Conservation (phyloP, 2,888 invertebrate genomes). For the Hipparchia semele region DNA sequence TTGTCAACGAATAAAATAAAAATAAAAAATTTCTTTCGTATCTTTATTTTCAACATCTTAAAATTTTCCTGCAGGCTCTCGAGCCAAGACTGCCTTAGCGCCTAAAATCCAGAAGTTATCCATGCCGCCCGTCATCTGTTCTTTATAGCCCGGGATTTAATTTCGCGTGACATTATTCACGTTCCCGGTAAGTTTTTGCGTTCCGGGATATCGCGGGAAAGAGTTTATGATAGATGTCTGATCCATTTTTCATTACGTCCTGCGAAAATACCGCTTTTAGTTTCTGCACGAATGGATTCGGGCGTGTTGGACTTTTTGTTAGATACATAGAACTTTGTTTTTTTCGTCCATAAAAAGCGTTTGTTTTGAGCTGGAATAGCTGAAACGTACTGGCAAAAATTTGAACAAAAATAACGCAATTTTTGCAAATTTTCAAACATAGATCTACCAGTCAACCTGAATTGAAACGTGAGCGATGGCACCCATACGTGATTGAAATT, state of each 20-base stretch:
- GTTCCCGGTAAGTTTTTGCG: slow-evolving; percentile 69
- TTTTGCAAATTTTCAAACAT: not conserved
- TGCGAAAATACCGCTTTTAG: slow-evolving; percentile 32
- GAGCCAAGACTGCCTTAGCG: slow-evolving; percentile 10
- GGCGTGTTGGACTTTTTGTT: slow-evolving; percentile 21
- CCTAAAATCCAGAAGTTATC: slow-evolving; percentile 43
- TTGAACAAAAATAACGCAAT: not conserved
- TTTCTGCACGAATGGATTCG: slow-evolving; percentile 14
- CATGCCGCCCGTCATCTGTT: slow-evolving; percentile 68
- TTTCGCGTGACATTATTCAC: slow-evolving; percentile 79
- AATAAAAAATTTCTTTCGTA: too few relatives aligned
- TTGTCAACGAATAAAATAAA: too few relatives aligned
- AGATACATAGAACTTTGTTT: not conserved
- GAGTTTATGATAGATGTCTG: slow-evolving; percentile 76
- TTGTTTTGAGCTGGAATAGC: too few relatives aligned
- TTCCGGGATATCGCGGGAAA: slow-evolving; percentile 55
- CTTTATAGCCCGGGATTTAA: slow-evolving; percentile 77
- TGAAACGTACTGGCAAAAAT: not conserved
- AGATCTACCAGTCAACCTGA: not conserved
- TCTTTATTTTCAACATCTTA: not conserved
- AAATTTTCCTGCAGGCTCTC: not conserved
- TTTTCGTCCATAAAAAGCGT: not conserved
- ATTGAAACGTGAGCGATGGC: too few relatives aligned
- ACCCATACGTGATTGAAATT: too few relatives aligned
- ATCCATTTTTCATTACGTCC: slow-evolving; percentile 74